phyloP scores from a whole-genome alignment of 1,140 invertebrate species.

The Hylyphantes graminicola region DNA sequence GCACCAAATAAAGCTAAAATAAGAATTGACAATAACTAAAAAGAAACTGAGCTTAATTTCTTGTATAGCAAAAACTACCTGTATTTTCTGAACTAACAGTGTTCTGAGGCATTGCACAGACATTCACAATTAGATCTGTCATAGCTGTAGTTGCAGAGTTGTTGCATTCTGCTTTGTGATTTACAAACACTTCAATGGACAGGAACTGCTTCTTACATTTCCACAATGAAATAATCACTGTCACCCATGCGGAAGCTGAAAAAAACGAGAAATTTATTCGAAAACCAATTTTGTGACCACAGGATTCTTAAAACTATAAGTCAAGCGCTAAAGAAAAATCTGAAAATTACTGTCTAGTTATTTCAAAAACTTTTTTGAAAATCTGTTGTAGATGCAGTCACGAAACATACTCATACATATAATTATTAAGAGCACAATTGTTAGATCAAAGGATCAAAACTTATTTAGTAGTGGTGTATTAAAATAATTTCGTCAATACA shows the following conservation, averaged over 20 bases:
- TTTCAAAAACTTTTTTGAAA: background rate
- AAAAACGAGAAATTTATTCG: background rate
- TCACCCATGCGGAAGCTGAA: slow-evolving; percentile 68
- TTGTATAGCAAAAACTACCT: slow-evolving; percentile 12
- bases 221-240: slow-evolving; percentile 78
- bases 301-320: too few relatives aligned
- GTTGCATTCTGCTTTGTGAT: slow-evolving; percentile 72
- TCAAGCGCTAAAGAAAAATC: too few relatives aligned
- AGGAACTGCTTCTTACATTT: slow-evolving; percentile 76
- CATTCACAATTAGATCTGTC: slow-evolving; percentile 34
- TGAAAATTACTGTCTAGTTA: too few relatives aligned
- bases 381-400: background rate
- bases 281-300: too few relatives aligned
- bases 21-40: background rate
- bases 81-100: slow-evolving; percentile 33
- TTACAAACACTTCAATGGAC: slow-evolving; percentile 72
- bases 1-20: background rate
- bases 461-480: too few relatives aligned
- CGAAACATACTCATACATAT: background rate
- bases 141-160: slow-evolving; percentile 8
- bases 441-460: too few relatives aligned
- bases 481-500: too few relatives aligned
- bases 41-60: background rate
- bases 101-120: slow-evolving; percentile 51
- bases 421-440: too few relatives aligned